Conservation (phyloP, 2,888 invertebrate species). For the Cheilosia soror region DNA sequence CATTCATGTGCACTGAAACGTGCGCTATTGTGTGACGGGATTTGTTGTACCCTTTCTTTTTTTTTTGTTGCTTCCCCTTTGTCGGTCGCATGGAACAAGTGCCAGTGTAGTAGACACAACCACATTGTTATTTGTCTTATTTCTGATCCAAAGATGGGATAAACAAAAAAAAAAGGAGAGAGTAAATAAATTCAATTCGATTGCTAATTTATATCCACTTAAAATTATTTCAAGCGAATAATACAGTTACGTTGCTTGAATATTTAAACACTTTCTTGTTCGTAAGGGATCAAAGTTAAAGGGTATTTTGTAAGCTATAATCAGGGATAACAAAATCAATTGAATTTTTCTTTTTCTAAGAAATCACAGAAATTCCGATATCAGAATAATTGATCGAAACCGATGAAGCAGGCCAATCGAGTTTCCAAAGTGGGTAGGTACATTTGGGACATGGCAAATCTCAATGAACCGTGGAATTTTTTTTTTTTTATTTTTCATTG, state of each 20-base stretch:
- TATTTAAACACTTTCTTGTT: conserved; percentile 56
- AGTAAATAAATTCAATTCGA: conserved; percentile 61
- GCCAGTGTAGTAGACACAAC: not conserved
- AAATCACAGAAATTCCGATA: conserved; percentile 29
- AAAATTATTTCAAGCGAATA: conserved; percentile 70
- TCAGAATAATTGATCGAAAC: conserved; percentile 62
- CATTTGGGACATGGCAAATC: conserved; percentile 54
- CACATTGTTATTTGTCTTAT: conserved; percentile 28
- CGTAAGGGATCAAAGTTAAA: not conserved
- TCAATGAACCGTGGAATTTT: conserved; percentile 43
- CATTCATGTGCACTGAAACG: conserved; percentile 55
- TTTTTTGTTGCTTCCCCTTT: not conserved
- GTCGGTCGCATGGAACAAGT: not conserved
- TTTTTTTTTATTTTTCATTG: not conserved
- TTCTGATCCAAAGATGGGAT: conserved; percentile 1
- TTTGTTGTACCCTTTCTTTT: conserved; percentile 20
- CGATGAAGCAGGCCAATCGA: conserved; percentile 63
- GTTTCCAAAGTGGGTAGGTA: conserved; percentile 45
- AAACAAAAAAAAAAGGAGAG: conserved; percentile 10
- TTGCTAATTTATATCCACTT: conserved; percentile 70
- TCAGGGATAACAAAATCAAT: conserved; percentile 38
- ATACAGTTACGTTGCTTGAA: conserved; percentile 63
- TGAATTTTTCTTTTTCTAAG: conserved; percentile 22
- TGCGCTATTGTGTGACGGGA: conserved; percentile 44
- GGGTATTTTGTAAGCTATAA: conserved; percentile 7